phyloP scores from a whole-genome alignment of 2,113 vertebrate species.

The Cynopterus brachyotis region DNA sequence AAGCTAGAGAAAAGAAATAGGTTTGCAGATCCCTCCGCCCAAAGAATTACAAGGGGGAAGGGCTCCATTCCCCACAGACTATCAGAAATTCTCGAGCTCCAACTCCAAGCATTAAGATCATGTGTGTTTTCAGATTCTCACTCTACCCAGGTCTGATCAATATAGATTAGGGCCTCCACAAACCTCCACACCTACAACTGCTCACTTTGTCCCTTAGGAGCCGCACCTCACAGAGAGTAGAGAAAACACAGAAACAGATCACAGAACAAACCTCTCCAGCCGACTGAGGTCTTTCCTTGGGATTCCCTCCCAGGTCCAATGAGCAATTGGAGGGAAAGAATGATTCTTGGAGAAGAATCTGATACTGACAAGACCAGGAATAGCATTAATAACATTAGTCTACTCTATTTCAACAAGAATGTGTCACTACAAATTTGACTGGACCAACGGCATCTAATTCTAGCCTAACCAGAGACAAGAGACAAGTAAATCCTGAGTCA shows the following conservation, averaged over 20 bases:
- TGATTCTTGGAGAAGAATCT: not conserved
- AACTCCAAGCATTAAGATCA: not conserved
- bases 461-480: not conserved
- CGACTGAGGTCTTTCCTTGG: not conserved
- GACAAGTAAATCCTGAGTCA: not conserved
- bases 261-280: not conserved
- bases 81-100: not conserved
- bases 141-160: not conserved
- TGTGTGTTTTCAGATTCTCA: not conserved
- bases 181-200: not conserved
- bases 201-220: not conserved
- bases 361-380: slow-evolving; percentile 6
- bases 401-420: not conserved
- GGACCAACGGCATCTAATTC: not conserved
- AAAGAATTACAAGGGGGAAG: not conserved
- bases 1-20: not conserved
- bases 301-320: not conserved
- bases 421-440: not conserved
- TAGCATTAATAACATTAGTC: not conserved
- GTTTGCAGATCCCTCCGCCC: not conserved
- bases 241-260: not conserved
- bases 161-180: not conserved
- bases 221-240: not conserved
- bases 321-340: not conserved
- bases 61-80: not conserved